These are phyloP conservation scores for Malacoraja senta DNA, from an alignment of 2,797 vertebrate genomes.

Conservation along the genomic window DNA sequence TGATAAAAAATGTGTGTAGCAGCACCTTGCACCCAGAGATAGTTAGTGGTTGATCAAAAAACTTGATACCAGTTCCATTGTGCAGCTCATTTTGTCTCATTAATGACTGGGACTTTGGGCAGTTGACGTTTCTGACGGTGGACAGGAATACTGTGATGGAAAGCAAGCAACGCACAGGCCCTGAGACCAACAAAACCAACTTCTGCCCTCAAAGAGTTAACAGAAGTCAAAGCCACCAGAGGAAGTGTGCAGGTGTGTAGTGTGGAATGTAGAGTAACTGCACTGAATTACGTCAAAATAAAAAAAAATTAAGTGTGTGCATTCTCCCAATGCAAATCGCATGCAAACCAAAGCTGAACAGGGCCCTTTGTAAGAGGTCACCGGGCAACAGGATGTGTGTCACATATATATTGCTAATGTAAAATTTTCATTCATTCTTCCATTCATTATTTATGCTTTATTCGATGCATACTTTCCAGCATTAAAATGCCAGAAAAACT, in stretches of 20 bases:
- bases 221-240: background rate
- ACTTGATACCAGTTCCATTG: background rate
- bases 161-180: background rate
- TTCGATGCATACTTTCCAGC: background rate
- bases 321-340: background rate
- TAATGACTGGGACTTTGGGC: background rate
- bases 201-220: constrained; percentile 13
- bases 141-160: background rate
- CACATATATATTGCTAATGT: background rate
- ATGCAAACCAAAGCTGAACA: constrained; percentile 24
- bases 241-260: constrained; percentile 30
- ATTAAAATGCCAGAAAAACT: background rate
- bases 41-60: background rate
- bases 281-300: background rate
- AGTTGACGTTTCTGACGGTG: constrained; percentile 9
- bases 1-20: background rate
- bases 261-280: background rate
- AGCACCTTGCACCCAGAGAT: background rate
- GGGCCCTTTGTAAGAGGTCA: background rate
- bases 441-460: background rate
- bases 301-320: background rate
- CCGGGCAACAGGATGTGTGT: constrained; percentile 15
- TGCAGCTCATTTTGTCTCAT: background rate
- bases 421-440: constrained; percentile 3
- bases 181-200: constrained; percentile 1